phyloP scores from a whole-genome alignment of 2,888 invertebrate genomes.

The Cryptocephalus primarius region DNA sequence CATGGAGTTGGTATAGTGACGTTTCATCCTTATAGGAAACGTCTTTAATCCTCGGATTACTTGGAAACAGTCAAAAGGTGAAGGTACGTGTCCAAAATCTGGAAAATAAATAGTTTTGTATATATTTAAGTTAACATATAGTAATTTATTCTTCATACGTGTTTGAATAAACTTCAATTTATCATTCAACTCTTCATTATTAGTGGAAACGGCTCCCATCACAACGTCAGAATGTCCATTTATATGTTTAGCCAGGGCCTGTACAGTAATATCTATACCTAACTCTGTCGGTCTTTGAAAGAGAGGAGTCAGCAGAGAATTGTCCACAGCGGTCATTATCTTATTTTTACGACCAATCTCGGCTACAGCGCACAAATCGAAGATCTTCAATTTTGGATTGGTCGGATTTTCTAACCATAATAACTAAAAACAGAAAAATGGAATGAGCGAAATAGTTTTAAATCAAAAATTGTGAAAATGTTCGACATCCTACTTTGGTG shows the following conservation, averaged over 20 bases:
- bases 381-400: constrained; percentile 81
- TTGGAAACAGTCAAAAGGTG: constrained; percentile 87
- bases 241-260: constrained; percentile 94
- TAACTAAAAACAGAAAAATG: background rate
- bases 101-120: constrained; percentile 15
- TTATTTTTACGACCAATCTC: constrained; percentile 48
- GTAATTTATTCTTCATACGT: background rate
- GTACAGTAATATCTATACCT: constrained; percentile 84
- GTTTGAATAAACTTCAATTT: background rate
- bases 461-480: no score
- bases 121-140: no score
- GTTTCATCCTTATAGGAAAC: constrained; percentile 73
- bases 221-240: constrained; percentile 96
- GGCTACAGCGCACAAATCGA: constrained; percentile 66
- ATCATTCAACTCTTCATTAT: constrained; percentile 31
- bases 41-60: constrained; percentile 87
- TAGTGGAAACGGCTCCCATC: constrained; percentile 85
- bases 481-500: background rate
- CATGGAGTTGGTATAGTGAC: constrained; percentile 66
- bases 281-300: constrained; percentile 82
- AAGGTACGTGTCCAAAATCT: constrained; percentile 79
- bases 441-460: no score
- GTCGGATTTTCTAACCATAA: constrained; percentile 89
- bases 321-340: constrained; percentile 75
- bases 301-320: constrained; percentile 85